Evolutionary conservation across 2,797 vertebrate species (phyloP).

Genomic region (Furcifer pardalis): DNA sequence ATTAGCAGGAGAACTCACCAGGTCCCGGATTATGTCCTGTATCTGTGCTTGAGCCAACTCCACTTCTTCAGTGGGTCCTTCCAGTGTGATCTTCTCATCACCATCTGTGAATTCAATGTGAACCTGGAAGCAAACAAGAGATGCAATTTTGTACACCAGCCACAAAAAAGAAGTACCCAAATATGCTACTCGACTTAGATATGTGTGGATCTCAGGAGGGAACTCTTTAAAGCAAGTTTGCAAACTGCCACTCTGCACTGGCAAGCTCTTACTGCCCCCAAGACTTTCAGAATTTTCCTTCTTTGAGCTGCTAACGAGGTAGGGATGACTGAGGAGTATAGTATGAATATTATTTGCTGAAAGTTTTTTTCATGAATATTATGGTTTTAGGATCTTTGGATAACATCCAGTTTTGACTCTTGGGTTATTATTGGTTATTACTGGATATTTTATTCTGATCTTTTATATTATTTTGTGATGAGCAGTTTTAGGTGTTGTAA

Average conservation of each 20-base stretch:
- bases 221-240: not conserved
- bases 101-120: slow-evolving; percentile 86
- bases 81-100: slow-evolving; percentile 83
- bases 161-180: not conserved
- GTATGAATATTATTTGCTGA: too few species aligned
- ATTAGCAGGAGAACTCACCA: slow-evolving; percentile 69
- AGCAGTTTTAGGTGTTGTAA: too few species aligned
- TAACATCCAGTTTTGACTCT: too few species aligned
- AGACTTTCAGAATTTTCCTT: not conserved
- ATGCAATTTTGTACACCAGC: not conserved
- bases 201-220: not conserved
- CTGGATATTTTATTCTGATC: too few species aligned
- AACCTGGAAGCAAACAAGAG: slow-evolving; percentile 70
- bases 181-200: not conserved
- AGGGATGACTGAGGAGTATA: not conserved
- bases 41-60: slow-evolving; percentile 83
- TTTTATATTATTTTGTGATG: too few species aligned
- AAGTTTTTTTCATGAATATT: too few species aligned
- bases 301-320: too few species aligned
- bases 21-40: slow-evolving; percentile 83
- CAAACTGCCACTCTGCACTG: not conserved
- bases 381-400: too few species aligned
- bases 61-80: slow-evolving; percentile 82
- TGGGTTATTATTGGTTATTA: too few species aligned
- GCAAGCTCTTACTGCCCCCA: not conserved